Evolutionary conservation across 2,888 invertebrate genomes (phyloP), one percentile per base, ranked within the genome.

Genomic region (Trachelus tabidus): DNA sequence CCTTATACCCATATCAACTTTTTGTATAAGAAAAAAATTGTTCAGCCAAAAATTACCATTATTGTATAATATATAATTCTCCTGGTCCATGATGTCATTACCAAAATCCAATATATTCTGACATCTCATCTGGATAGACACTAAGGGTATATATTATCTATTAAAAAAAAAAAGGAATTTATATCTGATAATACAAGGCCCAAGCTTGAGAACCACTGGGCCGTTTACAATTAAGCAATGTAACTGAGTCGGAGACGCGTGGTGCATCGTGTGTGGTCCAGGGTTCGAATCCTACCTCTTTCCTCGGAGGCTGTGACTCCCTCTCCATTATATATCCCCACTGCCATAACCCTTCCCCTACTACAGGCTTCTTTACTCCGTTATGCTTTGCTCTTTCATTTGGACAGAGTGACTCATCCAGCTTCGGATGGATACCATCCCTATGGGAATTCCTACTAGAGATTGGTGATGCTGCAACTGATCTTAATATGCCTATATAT

Each of bases 141-240:
- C 15, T 6, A 6, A 6, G 15, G 40, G 40, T 15, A 40, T 4
- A 40, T 37, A 37, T 37, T 12, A 37, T 40, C 12, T 40, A 40
- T 12, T n/a, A n/a, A 37, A 40, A 4, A 15, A 40, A 40, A 40
- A 37, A 4, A 40, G 40, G 15, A 40, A 40, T 40, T 40, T 40
- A 15, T 40, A 40, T 40, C 40, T 40, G 40, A 40, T 15, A 40
- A 40, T 40, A 40, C 0, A 40, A 40, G 40, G 2, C 15, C 6
- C 40, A 75, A 76, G 76, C 75, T 83, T 90, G 90, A 89, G 89
- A 87, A 79, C 85, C 90, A 79, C 90, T 89, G 90, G 81, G 85
- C 87, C 90, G 89, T 91, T 91, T 91, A 91, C 91, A 91, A 91
- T 91, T 91, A 91, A 91, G 90, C 90, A 90, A 91, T 91, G 91